Base-by-base conservation (phyloP, 2,888 invertebrate species). In the Sminthurides aquaticus region DNA sequence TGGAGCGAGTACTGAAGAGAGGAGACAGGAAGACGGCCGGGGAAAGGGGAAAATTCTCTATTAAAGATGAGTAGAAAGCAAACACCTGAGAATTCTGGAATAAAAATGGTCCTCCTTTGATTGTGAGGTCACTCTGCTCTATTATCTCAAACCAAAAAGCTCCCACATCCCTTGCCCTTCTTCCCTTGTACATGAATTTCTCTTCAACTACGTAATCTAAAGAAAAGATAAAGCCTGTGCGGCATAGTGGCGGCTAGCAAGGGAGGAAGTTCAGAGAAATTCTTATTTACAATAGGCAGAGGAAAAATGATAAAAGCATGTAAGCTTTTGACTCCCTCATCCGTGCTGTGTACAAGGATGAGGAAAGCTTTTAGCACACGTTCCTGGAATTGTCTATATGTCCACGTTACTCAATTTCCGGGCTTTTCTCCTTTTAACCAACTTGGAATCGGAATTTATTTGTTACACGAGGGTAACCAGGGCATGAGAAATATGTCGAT, bases 331-430 rank as follows among this genome's bases (percentile, higher is more conserved):
- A 29, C 29, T 29, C 34, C 29, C 58, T 20, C 29, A 24, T 58
- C 18, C 20, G 8, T 29, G 27, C 20, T 56, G 24, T 22, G 54
- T 54, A 54, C 54, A 54, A 20, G 20, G 54, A 24, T 18, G n/a
- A 15, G 18, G 59, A 56, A 59, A 29, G 48, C 61, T 57, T 64
- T 64, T 64, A 61, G 57, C 60, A 61, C 65, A 57, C 65, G 56
- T 61, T 25, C 48, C 11, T n/a, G n/a, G n/a, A n/a, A n/a, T n/a
- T n/a, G n/a, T n/a, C n/a, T n/a, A n/a, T 65, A 52, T 49, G 65
- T 65, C 57, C 61, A 65, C 65, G 61, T 61, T 29, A 57, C 57
- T 61, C 65, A 65, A 65, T 65, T 60, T 65, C 65, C 65, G 65
- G 65, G 49, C 27, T 43, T 61, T 57, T 49, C 61, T 29, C 43